Conservation (phyloP, 2,113 vertebrate genomes). For the Fukomys damarensis region DNA sequence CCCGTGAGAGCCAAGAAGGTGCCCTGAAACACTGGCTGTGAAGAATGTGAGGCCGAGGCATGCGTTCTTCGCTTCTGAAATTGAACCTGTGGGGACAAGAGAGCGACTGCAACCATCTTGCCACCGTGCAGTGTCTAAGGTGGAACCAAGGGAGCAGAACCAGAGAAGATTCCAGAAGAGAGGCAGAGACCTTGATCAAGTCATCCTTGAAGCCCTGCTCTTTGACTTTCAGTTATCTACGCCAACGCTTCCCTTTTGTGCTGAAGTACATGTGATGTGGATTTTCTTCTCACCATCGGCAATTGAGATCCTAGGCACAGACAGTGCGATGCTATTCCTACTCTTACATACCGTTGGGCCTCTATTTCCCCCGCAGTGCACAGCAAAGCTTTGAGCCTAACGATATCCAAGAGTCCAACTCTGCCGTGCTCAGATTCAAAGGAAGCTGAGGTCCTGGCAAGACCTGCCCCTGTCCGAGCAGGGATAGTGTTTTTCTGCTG, state of each 20-base stretch:
- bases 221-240: neutral
- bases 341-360: neutral
- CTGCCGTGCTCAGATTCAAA: neutral
- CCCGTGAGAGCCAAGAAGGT: neutral
- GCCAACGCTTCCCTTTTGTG: neutral
- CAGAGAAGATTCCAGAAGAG: neutral
- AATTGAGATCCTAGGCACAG: neutral
- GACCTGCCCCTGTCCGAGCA: neutral
- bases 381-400: neutral
- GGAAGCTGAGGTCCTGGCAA: neutral
- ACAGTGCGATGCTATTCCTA: neutral
- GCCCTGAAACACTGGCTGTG: neutral
- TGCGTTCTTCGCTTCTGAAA: neutral
- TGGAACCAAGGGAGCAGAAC: neutral
- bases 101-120: neutral
- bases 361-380: neutral
- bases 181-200: slow-evolving; percentile 1
- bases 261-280: neutral
- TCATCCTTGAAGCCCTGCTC: neutral
- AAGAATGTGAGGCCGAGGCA: neutral
- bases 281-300: neutral
- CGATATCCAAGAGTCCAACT: neutral
- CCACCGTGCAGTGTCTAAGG: neutral
- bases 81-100: neutral
- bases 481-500: neutral